Evolutionary conservation across 2,888 invertebrate species (phyloP), one percentile per base, ranked within the genome.

Genomic region (Zaprionus obscuricornis): DNA sequence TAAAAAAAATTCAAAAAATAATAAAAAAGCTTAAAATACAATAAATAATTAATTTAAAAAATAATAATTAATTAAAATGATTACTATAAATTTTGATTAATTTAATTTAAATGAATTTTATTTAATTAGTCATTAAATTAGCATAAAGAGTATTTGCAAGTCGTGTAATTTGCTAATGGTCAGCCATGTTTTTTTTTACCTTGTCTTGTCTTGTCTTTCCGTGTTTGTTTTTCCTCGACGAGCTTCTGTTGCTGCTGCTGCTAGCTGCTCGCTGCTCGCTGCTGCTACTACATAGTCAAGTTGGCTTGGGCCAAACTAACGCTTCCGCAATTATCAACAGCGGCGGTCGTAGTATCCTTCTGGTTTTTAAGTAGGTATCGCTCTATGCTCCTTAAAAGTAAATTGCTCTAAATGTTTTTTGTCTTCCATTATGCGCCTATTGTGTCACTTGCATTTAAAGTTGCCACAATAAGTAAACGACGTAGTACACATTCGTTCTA

Each of bases 251-350:
- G 2, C 14, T 33, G 45, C 46, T 76, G 71, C 59, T 60, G 78
- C 65, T 72, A n/a, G n/a, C n/a, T n/a, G n/a, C n/a, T n/a, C n/a
- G n/a, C n/a, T n/a, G n/a, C n/a, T n/a, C n/a, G n/a, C n/a, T n/a
- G n/a, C n/a, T n/a, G n/a, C n/a, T n/a, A n/a, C n/a, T n/a, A n/a
- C 66, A 74, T 81, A 72, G 69, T 76, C 77, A 74, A 73, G 73
- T 74, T 75, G 69, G 74, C 64, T 59, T 5, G 7, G 7, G 22
- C 22, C 22, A 69, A 69, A 62, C 71, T 77, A 83, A 57, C 81
- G 84, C 79, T 81, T 81, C 81, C 81, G 81, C 81, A 83, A 83
- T 81, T 83, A 77, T 81, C 73, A 74, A 66, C 22, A 22, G 22
- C 7, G 22, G 22, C 43, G 20, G 49, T 39, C 26, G 27, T 27